Base-by-base conservation (phyloP, 2,113 vertebrate genomes). In the Calyptomena viridis region DNA sequence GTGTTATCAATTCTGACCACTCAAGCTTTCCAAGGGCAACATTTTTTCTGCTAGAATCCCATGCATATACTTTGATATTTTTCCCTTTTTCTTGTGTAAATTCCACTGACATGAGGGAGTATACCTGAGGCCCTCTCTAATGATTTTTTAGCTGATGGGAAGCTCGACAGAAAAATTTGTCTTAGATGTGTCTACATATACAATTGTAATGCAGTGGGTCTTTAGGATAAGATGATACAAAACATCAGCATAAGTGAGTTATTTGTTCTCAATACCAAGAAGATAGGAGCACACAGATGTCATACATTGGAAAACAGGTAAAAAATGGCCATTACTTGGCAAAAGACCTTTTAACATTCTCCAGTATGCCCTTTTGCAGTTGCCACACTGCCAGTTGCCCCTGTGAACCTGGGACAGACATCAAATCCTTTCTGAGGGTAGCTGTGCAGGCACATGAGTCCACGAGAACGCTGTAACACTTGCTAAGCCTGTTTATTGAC, bases 131-230 rank as follows among this genome's bases (percentile, higher is more conserved):
- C 23, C 23, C 12, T n/a, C 47, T 78, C 28, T 63, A 31, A 42
- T 5, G 2, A 0, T 1, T 74, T 80, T 92, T 59, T 16, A 81
- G 24, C 31, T 42, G 23, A 44, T 44, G 16, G 21, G 11, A 88
- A 79, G 52, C 30, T 72, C 52, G 82, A 16, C 15, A 79, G 30
- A 76, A 67, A 47, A 37, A 53, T 30, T 68, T 81, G 23, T 58
- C 22, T 49, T 53, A 46, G 25, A 9, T 30, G 9, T 16, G 5
- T 0, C 0, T 14, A 9, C 33, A 10, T 33, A 5, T 25, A 42
- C 7, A 25, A 21, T 69, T 30, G 14, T 74, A 53, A 49, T 47
- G 16, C 30, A 40, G 27, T 9, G 4, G 22, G 37, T 14, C 4
- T 60, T 55, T 44, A 49, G 39, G 25, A 88, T 33, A 75, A 49